Percentiles rank a stretch among this genome's conserved stretches.
phyloP scores from a whole-genome alignment of 2,113 vertebrate genomes.

The Clupea harengus region DNA sequence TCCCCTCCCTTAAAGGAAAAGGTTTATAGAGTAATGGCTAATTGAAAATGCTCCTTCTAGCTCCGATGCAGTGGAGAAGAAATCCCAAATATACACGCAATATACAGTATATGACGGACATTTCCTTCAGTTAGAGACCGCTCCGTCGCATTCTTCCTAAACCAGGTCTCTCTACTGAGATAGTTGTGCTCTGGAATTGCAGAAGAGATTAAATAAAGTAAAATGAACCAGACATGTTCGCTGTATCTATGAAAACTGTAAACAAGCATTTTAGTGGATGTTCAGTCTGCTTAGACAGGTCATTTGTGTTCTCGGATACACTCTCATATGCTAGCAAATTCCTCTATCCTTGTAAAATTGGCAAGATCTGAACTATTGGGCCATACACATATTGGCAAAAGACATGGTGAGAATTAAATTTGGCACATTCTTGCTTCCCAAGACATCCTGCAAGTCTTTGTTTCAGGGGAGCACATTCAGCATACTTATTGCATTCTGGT shows the following conservation, averaged over 20 bases:
- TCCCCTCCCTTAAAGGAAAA: slow-evolving; percentile 40
- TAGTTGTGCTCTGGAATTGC: slow-evolving; percentile 64
- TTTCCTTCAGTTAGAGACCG: slow-evolving; percentile 34
- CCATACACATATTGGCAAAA: slow-evolving; percentile 62
- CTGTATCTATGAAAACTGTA: slow-evolving; percentile 54
- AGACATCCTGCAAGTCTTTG: slow-evolving; percentile 49
- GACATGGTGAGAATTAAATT: slow-evolving; percentile 61
- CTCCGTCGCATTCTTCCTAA: slow-evolving; percentile 30
- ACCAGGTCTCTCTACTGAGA: slow-evolving; percentile 40
- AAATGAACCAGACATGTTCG: slow-evolving; percentile 56
- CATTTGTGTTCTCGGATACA: slow-evolving; percentile 37
- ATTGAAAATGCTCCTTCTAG: slow-evolving; percentile 34
- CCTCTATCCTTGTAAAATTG: slow-evolving; percentile 19
- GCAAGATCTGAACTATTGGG: slow-evolving; percentile 61
- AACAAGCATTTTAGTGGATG: slow-evolving; percentile 55
- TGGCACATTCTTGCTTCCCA: slow-evolving; percentile 68
- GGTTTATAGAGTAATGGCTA: slow-evolving; percentile 14
- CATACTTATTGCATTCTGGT: slow-evolving; percentile 71
- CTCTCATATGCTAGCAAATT: slow-evolving; percentile 6
- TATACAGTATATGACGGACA: slow-evolving; percentile 11
- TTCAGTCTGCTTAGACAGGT: slow-evolving; percentile 60
- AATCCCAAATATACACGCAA: slow-evolving; percentile 48
- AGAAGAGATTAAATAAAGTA: slow-evolving; percentile 59
- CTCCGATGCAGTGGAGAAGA: slow-evolving; percentile 35
- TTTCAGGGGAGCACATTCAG: slow-evolving; percentile 70